Evolutionary conservation across 2,888 invertebrate genomes (phyloP).

Genomic region (Diploptera punctata): DNA sequence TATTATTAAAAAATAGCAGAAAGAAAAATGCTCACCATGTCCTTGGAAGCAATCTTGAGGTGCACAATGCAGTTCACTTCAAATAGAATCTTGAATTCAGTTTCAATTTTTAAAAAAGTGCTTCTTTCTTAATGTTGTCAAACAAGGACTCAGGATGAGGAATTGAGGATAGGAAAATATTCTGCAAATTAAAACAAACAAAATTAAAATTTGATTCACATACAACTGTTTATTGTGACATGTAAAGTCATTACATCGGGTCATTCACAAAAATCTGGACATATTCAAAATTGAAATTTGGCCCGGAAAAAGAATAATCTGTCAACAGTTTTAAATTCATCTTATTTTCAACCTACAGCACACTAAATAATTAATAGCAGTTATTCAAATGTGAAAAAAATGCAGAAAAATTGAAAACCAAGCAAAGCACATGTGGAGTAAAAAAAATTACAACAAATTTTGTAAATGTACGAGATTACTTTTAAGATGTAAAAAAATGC

Average conservation of each 20-base stretch:
- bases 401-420: constrained; percentile 43
- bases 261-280: constrained; percentile 59
- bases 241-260: constrained; percentile 58
- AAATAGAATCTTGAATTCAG: too few species aligned
- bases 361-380: constrained; percentile 42
- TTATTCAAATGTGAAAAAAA: constrained; percentile 39
- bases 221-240: constrained; percentile 72
- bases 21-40: too few species aligned
- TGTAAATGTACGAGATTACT: constrained; percentile 28
- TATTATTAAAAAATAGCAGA: too few species aligned
- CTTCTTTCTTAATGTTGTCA: too few species aligned
- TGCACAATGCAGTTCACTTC: too few species aligned
- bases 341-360: constrained; percentile 41
- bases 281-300: constrained; percentile 55
- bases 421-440: constrained; percentile 43
- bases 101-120: too few species aligned
- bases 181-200: too few species aligned
- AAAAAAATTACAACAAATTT: constrained; percentile 40
- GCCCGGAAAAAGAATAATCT: constrained; percentile 54
- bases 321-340: constrained; percentile 38
- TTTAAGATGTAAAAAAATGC: constrained; percentile 19
- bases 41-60: too few species aligned
- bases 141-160: too few species aligned
- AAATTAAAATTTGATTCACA: too few species aligned
- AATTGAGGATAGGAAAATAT: too few species aligned